Evolutionary conservation across 2,797 vertebrate genomes (phyloP).

Genomic region (Sebastes cheni): DNA sequence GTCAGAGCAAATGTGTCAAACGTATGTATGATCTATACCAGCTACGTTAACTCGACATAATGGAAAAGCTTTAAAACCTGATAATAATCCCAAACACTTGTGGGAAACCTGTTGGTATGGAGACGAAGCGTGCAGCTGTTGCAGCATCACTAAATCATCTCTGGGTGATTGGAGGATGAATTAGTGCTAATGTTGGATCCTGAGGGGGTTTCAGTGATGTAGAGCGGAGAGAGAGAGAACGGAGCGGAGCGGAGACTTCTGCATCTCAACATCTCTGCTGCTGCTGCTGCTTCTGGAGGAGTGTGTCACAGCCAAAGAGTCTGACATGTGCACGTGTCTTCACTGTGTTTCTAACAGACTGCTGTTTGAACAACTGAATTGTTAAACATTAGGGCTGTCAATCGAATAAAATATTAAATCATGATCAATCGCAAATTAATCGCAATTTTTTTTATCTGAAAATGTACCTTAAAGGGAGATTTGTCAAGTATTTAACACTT

Average conservation of each 20-base stretch:
- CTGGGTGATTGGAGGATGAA: neutral
- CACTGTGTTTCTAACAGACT: neutral
- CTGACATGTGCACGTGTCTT: neutral
- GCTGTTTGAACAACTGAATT: neutral
- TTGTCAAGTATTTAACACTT: no score
- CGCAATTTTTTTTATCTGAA: no score
- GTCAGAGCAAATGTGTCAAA: neutral
- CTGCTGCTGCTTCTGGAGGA: no score
- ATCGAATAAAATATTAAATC: no score
- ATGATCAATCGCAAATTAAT: no score
- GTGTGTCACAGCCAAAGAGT: neutral
- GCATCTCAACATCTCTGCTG: neutral
- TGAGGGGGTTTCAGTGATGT: neutral
- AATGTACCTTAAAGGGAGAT: no score
- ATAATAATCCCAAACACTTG: neutral
- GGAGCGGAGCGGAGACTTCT: neutral
- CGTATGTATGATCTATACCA: neutral
- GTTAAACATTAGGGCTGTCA: no score
- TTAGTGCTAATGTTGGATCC: slow-evolving; percentile 9
- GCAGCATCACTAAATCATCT: neutral
- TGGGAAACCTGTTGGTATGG: neutral
- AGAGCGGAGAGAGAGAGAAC: neutral
- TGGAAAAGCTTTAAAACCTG: neutral
- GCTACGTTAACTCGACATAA: neutral
- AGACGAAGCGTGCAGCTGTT: neutral